Evolutionary conservation across 1,140 invertebrate species (phyloP).

Genomic region (Acromyrmex heyeri): DNA sequence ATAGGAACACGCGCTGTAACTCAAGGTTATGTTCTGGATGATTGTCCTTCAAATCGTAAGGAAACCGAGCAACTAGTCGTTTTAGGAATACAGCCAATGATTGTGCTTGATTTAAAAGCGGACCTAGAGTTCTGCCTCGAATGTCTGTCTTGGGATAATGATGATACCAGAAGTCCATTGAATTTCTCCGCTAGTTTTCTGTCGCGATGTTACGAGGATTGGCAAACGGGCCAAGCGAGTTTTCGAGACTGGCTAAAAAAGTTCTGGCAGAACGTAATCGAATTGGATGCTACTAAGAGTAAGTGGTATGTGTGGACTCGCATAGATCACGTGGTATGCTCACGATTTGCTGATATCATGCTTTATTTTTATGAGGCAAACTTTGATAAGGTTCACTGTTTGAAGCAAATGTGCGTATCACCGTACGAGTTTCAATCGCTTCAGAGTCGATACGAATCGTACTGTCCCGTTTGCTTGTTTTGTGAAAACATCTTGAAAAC

Average conservation of each 20-base stretch:
- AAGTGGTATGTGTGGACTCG: slow-evolving; percentile 86
- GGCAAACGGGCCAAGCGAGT: slow-evolving; percentile 77
- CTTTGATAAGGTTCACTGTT: slow-evolving; percentile 81
- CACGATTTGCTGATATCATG: slow-evolving; percentile 53
- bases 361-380: slow-evolving; percentile 74
- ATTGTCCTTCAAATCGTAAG: slow-evolving; percentile 86
- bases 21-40: slow-evolving; percentile 88
- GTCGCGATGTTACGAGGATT: slow-evolving; percentile 83
- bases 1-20: slow-evolving; percentile 84
- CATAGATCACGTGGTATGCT: slow-evolving; percentile 80
- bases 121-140: slow-evolving; percentile 79
- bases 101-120: slow-evolving; percentile 86
- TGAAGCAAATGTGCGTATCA: slow-evolving; percentile 84
- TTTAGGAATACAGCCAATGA: slow-evolving; percentile 86
- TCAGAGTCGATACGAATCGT: slow-evolving; percentile 85
- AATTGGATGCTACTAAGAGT: slow-evolving; percentile 82
- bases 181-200: slow-evolving; percentile 85
- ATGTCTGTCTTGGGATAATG: slow-evolving; percentile 82
- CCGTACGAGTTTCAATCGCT: slow-evolving; percentile 86
- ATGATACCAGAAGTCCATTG: slow-evolving; percentile 71
- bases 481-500: slow-evolving; percentile 81
- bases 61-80: slow-evolving; percentile 85
- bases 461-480: slow-evolving; percentile 87
- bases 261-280: slow-evolving; percentile 86
- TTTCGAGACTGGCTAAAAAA: slow-evolving; percentile 86